phyloP scores from a whole-genome alignment of 2,888 invertebrate species.

The Pachycephus smyrnensis region DNA sequence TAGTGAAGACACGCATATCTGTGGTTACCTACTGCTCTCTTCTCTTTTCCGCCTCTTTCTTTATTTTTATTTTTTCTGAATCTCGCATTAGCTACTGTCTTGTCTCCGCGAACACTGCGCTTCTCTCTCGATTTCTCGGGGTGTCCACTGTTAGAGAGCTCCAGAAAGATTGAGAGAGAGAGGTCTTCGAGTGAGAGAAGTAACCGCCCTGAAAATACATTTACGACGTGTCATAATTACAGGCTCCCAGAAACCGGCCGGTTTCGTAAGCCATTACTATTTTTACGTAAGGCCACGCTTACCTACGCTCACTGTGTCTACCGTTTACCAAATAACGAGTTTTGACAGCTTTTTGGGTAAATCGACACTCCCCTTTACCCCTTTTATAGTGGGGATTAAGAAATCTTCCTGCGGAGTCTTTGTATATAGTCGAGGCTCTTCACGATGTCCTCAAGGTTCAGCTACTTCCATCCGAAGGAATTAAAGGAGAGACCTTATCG shows the following conservation, averaged over 20 bases:
- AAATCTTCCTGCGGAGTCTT: background rate
- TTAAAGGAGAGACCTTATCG: background rate
- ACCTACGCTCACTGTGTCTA: background rate
- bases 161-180: background rate
- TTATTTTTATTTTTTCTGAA: constrained; percentile 5
- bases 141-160: background rate
- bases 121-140: background rate
- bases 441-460: too few relatives aligned
- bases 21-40: constrained; percentile 14
- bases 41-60: constrained; percentile 5
- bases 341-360: background rate
- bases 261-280: constrained; percentile 14
- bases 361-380: background rate
- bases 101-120: background rate
- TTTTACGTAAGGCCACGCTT: constrained; percentile 16
- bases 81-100: background rate
- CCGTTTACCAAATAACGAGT: background rate
- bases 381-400: background rate
- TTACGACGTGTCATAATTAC: constrained; percentile 45
- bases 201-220: constrained; percentile 30
- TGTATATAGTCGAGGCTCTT: background rate
- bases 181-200: background rate
- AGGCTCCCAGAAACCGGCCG: constrained; percentile 9
- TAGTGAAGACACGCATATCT: constrained; percentile 23
- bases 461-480: too few relatives aligned